These are phyloP conservation scores for Neostethus bicornis DNA, from an alignment of 2,797 vertebrate species.

Conservation along the genomic window DNA sequence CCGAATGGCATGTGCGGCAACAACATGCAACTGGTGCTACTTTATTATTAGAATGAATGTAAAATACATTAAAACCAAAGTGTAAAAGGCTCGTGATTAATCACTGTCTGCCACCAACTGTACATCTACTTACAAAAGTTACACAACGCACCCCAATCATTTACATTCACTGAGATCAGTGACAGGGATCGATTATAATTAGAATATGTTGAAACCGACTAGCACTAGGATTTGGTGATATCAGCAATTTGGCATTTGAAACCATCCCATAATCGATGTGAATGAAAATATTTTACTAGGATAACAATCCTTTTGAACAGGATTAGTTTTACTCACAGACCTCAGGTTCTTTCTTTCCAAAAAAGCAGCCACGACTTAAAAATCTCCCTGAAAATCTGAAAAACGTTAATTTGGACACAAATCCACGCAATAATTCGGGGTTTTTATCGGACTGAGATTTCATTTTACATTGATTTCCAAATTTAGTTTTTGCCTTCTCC, in stretches of 20 bases:
- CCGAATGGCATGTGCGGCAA: conserved; percentile 65
- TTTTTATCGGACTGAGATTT: no score
- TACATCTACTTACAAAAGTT: conserved; percentile 84
- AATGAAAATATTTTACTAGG: conserved; percentile 69
- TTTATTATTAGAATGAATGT: conserved; percentile 74
- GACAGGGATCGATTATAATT: conserved; percentile 80
- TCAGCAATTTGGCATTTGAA: conserved; percentile 81
- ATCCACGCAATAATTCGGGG: no score
- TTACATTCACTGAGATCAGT: conserved; percentile 84
- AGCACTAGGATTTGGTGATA: conserved; percentile 82
- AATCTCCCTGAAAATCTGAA: no score
- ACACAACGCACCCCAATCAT: conserved; percentile 80
- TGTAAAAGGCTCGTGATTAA: conserved; percentile 68
- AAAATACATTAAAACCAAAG: conserved; percentile 71
- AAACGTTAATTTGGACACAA: no score
- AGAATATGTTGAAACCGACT: conserved; percentile 79
- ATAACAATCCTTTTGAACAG: no score
- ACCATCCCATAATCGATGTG: conserved; percentile 61
- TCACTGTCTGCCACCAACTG: conserved; percentile 80
- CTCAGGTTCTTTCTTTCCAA: no score
- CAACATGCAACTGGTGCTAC: conserved; percentile 79
- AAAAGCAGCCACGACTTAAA: no score
- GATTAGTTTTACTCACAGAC: no score
- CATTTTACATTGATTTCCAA: no score
- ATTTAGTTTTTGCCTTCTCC: no score